These are phyloP conservation scores for Muricea muricata DNA, from an alignment of 92 coral and sea anemone genomes.

Conservation along the genomic window DNA sequence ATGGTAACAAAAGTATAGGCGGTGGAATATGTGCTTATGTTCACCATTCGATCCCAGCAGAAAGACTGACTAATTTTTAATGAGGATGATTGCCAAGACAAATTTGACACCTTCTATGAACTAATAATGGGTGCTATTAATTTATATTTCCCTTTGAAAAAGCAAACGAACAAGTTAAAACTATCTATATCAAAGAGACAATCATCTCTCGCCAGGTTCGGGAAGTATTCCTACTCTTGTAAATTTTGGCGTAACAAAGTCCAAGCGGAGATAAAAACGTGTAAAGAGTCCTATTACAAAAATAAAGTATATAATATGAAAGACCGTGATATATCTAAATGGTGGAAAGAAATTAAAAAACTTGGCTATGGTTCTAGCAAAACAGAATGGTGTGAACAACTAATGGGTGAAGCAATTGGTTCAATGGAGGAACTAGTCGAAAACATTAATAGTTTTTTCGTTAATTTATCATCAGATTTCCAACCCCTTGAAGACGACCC, in stretches of 20 bases:
- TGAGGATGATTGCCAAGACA: not conserved
- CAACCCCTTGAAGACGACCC: slow-evolving; percentile 1
- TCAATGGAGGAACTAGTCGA: not conserved
- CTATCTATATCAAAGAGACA: slow-evolving; percentile 49
- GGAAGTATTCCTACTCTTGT: slow-evolving; percentile 43
- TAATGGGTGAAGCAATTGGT: not conserved
- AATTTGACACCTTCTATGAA: not conserved
- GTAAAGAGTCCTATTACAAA: not conserved
- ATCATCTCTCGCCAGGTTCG: slow-evolving; percentile 47
- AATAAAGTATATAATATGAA: not conserved
- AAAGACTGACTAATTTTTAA: not conserved
- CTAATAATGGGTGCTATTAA: slow-evolving; percentile 44
- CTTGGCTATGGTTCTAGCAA: not conserved
- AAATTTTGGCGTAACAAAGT: slow-evolving; percentile 27
- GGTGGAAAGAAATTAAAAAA: slow-evolving; percentile 47
- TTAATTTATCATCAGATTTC: not conserved
- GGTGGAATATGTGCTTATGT: not conserved
- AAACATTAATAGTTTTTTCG: slow-evolving; percentile 4
- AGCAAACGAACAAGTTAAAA: slow-evolving; percentile 47
- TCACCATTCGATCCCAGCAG: no score
- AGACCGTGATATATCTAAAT: not conserved
- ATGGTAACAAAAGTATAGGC: not conserved
- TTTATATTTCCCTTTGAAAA: slow-evolving; percentile 46
- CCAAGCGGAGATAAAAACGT: not conserved
- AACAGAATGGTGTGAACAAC: not conserved